phyloP scores from a whole-genome alignment of 2,888 invertebrate genomes.

The Tetrapedia diversipes region DNA sequence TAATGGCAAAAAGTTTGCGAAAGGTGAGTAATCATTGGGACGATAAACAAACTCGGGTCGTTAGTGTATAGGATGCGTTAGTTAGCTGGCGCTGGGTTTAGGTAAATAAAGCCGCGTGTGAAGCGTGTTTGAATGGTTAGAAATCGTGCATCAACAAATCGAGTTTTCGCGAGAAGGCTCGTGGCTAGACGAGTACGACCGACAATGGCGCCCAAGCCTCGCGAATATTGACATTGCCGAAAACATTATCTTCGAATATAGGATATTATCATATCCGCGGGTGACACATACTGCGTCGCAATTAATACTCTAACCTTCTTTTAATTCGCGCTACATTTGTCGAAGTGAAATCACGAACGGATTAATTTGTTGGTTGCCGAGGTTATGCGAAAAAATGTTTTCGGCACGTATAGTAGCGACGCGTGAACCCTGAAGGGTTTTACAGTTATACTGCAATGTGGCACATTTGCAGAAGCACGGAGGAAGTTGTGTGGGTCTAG shows the following conservation, averaged over 20 bases:
- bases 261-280: constrained; percentile 72
- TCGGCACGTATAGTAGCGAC: constrained; percentile 80
- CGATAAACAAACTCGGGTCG: constrained; percentile 45
- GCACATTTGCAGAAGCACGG: constrained; percentile 83
- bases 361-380: constrained; percentile 59
- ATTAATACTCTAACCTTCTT: constrained; percentile 76
- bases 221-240: constrained; percentile 80
- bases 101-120: constrained; percentile 64
- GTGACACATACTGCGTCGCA: constrained; percentile 76
- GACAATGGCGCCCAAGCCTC: constrained; percentile 81
- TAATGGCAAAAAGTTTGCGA: constrained; percentile 91
- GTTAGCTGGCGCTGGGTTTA: constrained; percentile 60
- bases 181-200: constrained; percentile 75
- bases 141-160: constrained; percentile 70
- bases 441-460: constrained; percentile 83
- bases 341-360: constrained; percentile 40
- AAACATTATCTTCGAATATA: constrained; percentile 77
- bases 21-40: constrained; percentile 86
- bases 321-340: constrained; percentile 33
- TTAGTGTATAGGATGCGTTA: constrained; percentile 54
- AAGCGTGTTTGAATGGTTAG: constrained; percentile 60
- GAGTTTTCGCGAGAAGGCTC: constrained; percentile 72
- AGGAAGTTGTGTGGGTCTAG: constrained; percentile 79
- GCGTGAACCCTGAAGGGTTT: constrained; percentile 83
- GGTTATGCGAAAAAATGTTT: constrained; percentile 82